A percentile compares a stretch with the other conserved stretches of the same genome.
Conservation (phyloP, 2,888 invertebrate species). For the Cantharis flavilabris region DNA sequence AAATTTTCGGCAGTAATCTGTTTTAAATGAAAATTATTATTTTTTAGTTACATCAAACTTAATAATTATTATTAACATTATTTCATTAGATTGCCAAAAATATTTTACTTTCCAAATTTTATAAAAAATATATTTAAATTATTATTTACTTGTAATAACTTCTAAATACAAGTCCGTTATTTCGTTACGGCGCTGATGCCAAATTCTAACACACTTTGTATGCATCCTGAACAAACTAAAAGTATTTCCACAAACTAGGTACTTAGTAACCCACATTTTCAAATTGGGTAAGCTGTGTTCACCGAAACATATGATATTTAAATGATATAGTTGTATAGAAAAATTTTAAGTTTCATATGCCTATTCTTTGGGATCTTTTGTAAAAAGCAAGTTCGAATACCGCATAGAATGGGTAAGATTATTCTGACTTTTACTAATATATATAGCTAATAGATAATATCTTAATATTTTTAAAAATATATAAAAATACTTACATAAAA, state of each 20-base stretch:
- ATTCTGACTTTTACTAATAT: too few relatives aligned
- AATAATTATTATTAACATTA: not conserved
- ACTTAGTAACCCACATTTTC: conserved; percentile 10
- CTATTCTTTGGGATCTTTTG: not conserved
- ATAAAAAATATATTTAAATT: not conserved
- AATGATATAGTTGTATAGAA: not conserved
- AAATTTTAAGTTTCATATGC: not conserved
- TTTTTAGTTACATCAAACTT: not conserved
- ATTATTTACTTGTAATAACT: not conserved
- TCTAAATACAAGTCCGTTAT: conserved; percentile 11
- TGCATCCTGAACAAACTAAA: conserved; percentile 28
- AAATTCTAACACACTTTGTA: conserved; percentile 28
- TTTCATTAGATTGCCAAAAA: not conserved
- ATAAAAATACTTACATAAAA: too few relatives aligned
- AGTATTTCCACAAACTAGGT: conserved; percentile 17
- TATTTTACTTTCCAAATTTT: not conserved
- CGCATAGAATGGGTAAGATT: too few relatives aligned
- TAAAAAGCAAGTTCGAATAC: not conserved
- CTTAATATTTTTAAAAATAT: too few relatives aligned
- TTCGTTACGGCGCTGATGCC: conserved; percentile 25
- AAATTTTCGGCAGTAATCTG: not conserved
- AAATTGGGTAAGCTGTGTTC: conserved; percentile 20
- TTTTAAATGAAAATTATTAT: not conserved
- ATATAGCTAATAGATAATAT: too few relatives aligned
- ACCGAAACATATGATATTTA: conserved; percentile 9